phyloP scores from a whole-genome alignment of 2,797 vertebrate species.

The Melanotaenia nigrans region DNA sequence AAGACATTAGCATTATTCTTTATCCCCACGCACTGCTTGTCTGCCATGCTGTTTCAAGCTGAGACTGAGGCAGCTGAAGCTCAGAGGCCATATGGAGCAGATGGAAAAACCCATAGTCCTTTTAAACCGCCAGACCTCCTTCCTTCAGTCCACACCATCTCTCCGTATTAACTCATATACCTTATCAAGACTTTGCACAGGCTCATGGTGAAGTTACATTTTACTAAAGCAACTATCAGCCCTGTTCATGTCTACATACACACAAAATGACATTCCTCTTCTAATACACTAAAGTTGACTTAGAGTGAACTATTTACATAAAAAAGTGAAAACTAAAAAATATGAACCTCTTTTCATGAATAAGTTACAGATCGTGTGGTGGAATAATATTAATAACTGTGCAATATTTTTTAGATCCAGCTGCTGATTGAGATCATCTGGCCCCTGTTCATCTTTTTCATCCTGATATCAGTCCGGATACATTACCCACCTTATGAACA shows the following conservation, averaged over 20 bases:
- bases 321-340: slow-evolving; percentile 2
- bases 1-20: slow-evolving; percentile 52
- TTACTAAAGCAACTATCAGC: slow-evolving; percentile 25
- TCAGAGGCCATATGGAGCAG: slow-evolving; percentile 61
- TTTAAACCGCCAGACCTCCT: slow-evolving; percentile 53
- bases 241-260: neutral
- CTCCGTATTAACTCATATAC: slow-evolving; percentile 66
- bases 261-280: neutral
- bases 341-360: slow-evolving; percentile 3
- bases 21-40: slow-evolving; percentile 33
- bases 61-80: slow-evolving; percentile 38
- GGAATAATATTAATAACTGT: slow-evolving; percentile 9
- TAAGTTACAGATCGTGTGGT: neutral
- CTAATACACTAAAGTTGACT: neutral
- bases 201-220: slow-evolving; percentile 49
- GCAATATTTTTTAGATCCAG: slow-evolving; percentile 85
- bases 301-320: slow-evolving; percentile 5
- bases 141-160: slow-evolving; percentile 24
- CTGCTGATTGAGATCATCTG: slow-evolving; percentile 94
- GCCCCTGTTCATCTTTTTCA: slow-evolving; percentile 98
- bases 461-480: slow-evolving; percentile 94
- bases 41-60: slow-evolving; percentile 37
- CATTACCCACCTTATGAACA: slow-evolving; percentile 97
- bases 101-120: slow-evolving; percentile 59
- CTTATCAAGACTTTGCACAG: slow-evolving; percentile 28